These are phyloP conservation scores for Sphecodes monilicornis DNA, from an alignment of 2,888 invertebrate species.

Conservation along the genomic window DNA sequence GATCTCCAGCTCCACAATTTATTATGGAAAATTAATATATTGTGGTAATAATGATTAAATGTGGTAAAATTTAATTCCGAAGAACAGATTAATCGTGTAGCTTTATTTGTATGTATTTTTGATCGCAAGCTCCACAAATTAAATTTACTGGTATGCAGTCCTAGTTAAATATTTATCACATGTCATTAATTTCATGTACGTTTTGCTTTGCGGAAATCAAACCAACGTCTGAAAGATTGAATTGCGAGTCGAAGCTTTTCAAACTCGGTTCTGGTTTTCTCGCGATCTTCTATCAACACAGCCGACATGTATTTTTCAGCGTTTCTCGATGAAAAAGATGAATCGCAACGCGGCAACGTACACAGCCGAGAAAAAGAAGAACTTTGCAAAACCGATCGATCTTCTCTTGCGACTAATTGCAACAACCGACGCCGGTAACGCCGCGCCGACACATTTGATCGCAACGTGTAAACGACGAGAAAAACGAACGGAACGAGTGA, in stretches of 20 bases:
- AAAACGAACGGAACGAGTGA: not conserved
- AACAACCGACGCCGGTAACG: slow-evolving; percentile 6
- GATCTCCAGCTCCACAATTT: too few relatives aligned
- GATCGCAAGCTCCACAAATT: not conserved
- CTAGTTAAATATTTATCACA: not conserved
- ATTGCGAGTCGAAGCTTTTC: not conserved
- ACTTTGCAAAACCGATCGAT: slow-evolving; percentile 15
- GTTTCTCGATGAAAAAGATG: slow-evolving; percentile 17
- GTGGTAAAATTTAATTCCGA: too few relatives aligned
- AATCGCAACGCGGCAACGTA: slow-evolving; percentile 1
- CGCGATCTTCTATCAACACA: not conserved
- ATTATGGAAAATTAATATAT: too few relatives aligned
- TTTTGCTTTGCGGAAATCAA: not conserved
- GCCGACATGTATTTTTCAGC: slow-evolving; percentile 2
- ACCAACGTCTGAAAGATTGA: not conserved
- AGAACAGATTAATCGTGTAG: too few relatives aligned
- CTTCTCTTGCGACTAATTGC: slow-evolving; percentile 28
- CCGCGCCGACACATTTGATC: not conserved
- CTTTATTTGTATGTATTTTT: too few relatives aligned
- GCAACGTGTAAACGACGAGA: not conserved
- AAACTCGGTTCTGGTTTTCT: not conserved
- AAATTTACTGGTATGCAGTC: not conserved
- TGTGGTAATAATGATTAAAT: too few relatives aligned
- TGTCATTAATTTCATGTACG: not conserved
- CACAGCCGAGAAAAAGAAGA: slow-evolving; percentile 5